A percentile compares a stretch with the other conserved stretches of the same genome.
These are phyloP conservation scores for Macrobrachium rosenbergii DNA, from an alignment of 1,140 invertebrate genomes.

Conservation along the genomic window DNA sequence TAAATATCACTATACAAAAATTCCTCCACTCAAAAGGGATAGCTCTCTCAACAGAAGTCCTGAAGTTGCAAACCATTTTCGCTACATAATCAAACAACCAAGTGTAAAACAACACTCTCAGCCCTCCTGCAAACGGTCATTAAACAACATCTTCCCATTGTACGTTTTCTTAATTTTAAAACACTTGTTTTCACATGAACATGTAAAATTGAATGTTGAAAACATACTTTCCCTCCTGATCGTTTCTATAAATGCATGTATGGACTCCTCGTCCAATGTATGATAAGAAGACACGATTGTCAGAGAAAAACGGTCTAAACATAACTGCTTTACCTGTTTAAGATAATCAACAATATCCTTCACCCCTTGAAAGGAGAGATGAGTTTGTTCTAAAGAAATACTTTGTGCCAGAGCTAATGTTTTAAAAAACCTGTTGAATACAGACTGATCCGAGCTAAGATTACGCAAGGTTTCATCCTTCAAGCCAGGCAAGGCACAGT, in stretches of 20 bases:
- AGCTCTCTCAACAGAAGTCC: no score
- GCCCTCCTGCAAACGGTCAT: not conserved
- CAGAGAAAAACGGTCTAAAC: slow-evolving; percentile 23
- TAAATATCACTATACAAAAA: no score
- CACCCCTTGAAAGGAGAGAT: slow-evolving; percentile 16
- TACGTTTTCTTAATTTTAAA: not conserved
- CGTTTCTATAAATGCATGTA: not conserved
- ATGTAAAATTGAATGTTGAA: slow-evolving; percentile 11
- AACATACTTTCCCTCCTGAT: not conserved
- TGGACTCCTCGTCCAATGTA: not conserved
- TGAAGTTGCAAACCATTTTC: no score
- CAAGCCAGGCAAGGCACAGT: slow-evolving; percentile 4
- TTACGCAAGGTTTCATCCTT: not conserved
- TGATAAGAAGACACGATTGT: slow-evolving; percentile 10
- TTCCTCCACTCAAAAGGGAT: no score
- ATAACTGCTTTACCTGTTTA: not conserved
- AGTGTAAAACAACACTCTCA: no score
- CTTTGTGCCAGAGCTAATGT: slow-evolving; percentile 19
- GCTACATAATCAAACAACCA: no score
- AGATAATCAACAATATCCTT: not conserved
- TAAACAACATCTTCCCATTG: not conserved
- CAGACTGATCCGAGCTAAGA: not conserved
- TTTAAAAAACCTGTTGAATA: not conserved
- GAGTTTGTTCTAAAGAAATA: not conserved
- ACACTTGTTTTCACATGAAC: slow-evolving; percentile 15